Evolutionary conservation across 2,113 vertebrate genomes (phyloP).

Genomic region (Silurus asotus): DNA sequence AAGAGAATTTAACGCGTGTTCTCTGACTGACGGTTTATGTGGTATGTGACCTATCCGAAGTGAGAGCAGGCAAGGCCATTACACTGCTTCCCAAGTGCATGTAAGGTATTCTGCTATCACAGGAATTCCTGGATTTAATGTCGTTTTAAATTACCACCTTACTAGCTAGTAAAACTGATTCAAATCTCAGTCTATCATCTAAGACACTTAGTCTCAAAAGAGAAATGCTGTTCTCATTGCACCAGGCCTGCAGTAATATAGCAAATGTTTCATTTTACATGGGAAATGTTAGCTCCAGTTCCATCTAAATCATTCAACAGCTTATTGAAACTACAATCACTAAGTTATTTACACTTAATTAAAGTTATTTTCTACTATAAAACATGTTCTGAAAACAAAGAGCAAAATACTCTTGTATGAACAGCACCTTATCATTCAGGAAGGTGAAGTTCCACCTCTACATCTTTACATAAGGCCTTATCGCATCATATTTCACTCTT

Average conservation of each 20-base stretch:
- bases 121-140: constrained; percentile 49
- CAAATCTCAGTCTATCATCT: constrained; percentile 15
- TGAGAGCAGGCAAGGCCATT: constrained; percentile 50
- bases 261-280: neutral
- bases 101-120: constrained; percentile 50
- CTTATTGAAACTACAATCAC: neutral
- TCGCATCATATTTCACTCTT: neutral
- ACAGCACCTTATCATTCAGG: neutral
- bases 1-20: constrained; percentile 25
- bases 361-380: neutral
- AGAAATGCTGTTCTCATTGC: constrained; percentile 7
- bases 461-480: neutral
- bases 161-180: constrained; percentile 18
- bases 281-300: neutral
- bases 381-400: neutral
- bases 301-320: neutral
- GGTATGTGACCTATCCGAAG: constrained; percentile 59
- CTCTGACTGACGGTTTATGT: constrained; percentile 62
- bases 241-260: neutral
- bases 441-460: neutral
- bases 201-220: neutral
- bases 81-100: constrained; percentile 43
- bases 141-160: constrained; percentile 51
- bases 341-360: constrained; percentile 2
- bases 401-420: neutral